Base-by-base conservation (phyloP, 2,888 invertebrate species). In the Allygus modestus region DNA sequence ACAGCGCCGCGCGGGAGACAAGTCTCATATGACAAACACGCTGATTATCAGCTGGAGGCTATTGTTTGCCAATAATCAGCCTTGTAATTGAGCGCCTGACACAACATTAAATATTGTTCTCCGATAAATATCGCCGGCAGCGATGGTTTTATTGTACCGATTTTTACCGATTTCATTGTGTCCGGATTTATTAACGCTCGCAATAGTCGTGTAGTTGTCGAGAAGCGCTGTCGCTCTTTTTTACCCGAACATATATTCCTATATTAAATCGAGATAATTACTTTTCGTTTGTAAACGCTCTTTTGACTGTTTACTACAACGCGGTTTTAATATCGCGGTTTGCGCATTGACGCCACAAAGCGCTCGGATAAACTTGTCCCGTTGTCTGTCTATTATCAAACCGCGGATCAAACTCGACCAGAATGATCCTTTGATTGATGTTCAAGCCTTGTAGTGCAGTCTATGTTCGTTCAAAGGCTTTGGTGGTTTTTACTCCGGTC, bases 41-140 rank as follows among this genome's bases (percentile, higher is more conserved):
- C 51, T 43, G 46, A 77, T 77, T 28, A 77, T 51, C 41, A 5
- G 1, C 43, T 5, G 2, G n/a, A 15, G 20, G 77, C 77, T 23
- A 77, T 77, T 77, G 77, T 77, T 51, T 17, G 26, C 41, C 37
- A 41, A 41, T 73, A 73, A 73, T 43, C 73, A 73, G 20, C 71
- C 43, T 43, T 73, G 73, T 73, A 73, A n/a, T 73, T 4, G 73
- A 71, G 9, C 28, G 28, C 77, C 77, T 41, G 51, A 43, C 77
- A 77, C 31, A 51, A 71, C 71, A 71, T 71, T 41, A 17, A 71
- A 71, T 71, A 71, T 71, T 77, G 28, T 51, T 51, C 69, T 7
- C 73, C 71, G 71, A 71, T 77, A 77, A 28, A 77, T 77, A 77
- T 77, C 77, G 51, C 73, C 15, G 7, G 17, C 17, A 17, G 73